These are phyloP conservation scores for Odontocolon sp. DNA, from an alignment of 2,888 invertebrate species.

Conservation along the genomic window DNA sequence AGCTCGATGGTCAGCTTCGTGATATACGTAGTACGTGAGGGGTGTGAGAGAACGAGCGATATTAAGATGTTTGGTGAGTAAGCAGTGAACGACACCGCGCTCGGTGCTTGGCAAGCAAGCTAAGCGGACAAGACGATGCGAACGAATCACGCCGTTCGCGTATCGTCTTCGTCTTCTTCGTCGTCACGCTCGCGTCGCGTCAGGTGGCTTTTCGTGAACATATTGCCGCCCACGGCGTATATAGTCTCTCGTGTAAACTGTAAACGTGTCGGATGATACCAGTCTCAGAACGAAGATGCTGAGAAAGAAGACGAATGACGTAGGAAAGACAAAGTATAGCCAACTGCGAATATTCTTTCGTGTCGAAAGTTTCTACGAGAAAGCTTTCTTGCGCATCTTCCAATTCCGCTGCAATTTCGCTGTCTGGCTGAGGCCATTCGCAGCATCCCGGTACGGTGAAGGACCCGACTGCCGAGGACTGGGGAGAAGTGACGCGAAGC, in stretches of 20 bases:
- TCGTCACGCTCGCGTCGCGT: conserved; percentile 64
- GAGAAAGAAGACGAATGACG: not conserved
- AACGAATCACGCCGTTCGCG: conserved; percentile 20
- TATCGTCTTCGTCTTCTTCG: conserved; percentile 30
- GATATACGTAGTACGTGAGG: not conserved
- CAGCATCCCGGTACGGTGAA: conserved; percentile 5
- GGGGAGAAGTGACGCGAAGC: conserved; percentile 20
- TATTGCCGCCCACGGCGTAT: conserved; percentile 65
- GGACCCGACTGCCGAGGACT: conserved; percentile 9
- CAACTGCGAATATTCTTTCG: not conserved
- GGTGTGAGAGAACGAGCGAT: conserved; percentile 53
- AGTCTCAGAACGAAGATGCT: conserved; percentile 1
- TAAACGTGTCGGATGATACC: conserved; percentile 42
- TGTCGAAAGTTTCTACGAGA: conserved; percentile 7
- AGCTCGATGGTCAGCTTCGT: conserved; percentile 6
- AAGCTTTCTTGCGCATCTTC: conserved; percentile 20
- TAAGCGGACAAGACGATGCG: conserved; percentile 39
- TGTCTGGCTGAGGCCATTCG: conserved; percentile 1
- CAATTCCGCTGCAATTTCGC: conserved; percentile 35
- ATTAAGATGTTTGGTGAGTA: conserved; percentile 75
- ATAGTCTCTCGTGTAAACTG: conserved; percentile 1
- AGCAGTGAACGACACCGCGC: conserved; percentile 68
- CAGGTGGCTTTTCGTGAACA: conserved; percentile 71
- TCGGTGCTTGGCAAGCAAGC: conserved; percentile 51
- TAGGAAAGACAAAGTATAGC: conserved; percentile 15